phyloP scores from a whole-genome alignment of 2,113 vertebrate genomes.

The Anguilla japonica region DNA sequence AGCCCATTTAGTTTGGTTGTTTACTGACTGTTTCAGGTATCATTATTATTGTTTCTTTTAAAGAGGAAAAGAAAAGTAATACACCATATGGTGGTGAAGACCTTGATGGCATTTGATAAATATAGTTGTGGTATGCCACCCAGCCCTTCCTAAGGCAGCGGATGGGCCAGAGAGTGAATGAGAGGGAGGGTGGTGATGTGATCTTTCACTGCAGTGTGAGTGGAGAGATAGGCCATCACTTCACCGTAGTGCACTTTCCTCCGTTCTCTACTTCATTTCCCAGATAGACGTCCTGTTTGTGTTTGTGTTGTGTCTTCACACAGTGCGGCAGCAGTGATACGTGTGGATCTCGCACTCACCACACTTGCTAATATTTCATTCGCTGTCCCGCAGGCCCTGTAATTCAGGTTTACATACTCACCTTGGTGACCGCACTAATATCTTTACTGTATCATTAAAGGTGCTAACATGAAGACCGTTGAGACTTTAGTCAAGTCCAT shows the following conservation, averaged over 20 bases:
- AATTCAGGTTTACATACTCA: background rate
- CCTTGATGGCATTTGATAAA: too few species aligned
- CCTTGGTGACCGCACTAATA: background rate
- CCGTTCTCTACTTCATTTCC: constrained; percentile 30
- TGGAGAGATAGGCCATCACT: constrained; percentile 41
- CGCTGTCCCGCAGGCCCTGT: background rate
- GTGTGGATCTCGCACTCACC: background rate
- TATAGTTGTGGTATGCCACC: too few species aligned
- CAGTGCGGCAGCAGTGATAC: constrained; percentile 7
- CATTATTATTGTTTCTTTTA: too few species aligned
- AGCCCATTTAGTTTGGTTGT: too few species aligned
- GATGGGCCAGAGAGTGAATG: background rate
- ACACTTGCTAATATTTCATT: background rate
- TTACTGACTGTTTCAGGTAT: too few species aligned
- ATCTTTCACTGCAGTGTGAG: constrained; percentile 17
- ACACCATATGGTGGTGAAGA: too few species aligned
- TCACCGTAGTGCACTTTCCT: constrained; percentile 36
- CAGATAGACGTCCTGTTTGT: constrained; percentile 45
- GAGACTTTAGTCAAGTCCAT: background rate
- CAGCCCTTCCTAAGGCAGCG: background rate
- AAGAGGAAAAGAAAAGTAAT: too few species aligned
- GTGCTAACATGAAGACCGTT: background rate
- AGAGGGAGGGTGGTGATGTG: constrained; percentile 9
- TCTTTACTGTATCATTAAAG: background rate
- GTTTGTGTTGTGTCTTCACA: constrained; percentile 38